phyloP scores from a whole-genome alignment of 2,113 vertebrate species.

The Tonatia bakeri region DNA sequence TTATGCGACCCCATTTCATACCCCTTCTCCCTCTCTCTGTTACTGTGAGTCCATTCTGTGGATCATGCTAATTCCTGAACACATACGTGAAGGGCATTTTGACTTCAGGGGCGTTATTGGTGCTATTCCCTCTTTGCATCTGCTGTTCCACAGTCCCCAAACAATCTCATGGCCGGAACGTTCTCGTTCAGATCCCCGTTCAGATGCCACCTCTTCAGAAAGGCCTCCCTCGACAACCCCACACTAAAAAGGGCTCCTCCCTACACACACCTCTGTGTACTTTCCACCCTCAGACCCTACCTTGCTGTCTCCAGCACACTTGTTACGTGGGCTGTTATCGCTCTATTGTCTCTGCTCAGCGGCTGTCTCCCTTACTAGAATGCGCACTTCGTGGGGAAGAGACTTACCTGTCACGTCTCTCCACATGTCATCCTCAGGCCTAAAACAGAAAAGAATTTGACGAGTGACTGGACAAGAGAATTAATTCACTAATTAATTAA shows the following conservation, averaged over 20 bases:
- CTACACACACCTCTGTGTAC: not conserved
- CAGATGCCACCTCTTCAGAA: not conserved
- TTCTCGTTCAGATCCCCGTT: not conserved
- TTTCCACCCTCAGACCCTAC: not conserved
- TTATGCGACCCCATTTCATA: not conserved
- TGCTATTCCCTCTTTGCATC: not conserved
- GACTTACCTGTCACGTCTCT: not conserved
- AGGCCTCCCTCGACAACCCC: not conserved
- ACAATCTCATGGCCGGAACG: not conserved
- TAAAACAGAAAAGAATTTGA: not conserved
- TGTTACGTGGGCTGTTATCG: not conserved
- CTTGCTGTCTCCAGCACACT: not conserved
- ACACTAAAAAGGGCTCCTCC: not conserved
- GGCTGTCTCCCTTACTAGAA: not conserved
- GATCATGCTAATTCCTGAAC: not conserved
- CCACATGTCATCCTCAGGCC: not conserved
- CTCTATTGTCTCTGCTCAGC: not conserved
- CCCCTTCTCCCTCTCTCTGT: not conserved
- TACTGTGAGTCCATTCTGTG: not conserved
- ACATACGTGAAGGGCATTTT: not conserved
- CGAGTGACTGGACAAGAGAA: not conserved
- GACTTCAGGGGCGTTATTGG: not conserved
- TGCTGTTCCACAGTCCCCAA: not conserved
- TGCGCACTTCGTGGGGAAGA: not conserved
- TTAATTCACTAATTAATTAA: not conserved